phyloP scores from a whole-genome alignment of 2,888 invertebrate species.

The Chrysolina americana region DNA sequence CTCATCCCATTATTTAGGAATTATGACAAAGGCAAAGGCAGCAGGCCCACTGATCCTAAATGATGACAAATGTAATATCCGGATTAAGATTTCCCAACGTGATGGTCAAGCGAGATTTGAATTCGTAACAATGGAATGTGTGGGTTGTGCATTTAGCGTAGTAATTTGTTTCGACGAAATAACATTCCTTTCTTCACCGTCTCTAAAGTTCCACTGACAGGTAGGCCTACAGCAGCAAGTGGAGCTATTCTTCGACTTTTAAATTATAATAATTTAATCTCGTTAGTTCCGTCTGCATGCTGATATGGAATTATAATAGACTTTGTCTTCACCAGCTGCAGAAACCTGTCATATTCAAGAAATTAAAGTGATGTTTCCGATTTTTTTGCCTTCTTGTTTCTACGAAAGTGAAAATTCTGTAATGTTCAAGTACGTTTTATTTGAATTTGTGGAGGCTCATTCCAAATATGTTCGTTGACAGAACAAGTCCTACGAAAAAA shows the following conservation, averaged over 20 bases:
- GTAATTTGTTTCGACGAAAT: slow-evolving; percentile 1
- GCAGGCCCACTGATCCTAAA: background rate
- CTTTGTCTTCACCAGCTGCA: too few species aligned
- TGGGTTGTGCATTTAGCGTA: slow-evolving; percentile 24
- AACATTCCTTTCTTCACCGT: slow-evolving; percentile 10
- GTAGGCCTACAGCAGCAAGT: slow-evolving; percentile 14
- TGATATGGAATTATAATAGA: background rate
- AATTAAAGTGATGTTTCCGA: too few species aligned
- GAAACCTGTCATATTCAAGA: too few species aligned
- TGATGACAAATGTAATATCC: slow-evolving; percentile 18
- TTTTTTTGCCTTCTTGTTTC: too few species aligned
- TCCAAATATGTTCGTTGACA: too few species aligned
- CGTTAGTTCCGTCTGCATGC: background rate
- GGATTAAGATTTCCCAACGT: background rate
- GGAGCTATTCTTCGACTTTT: background rate
- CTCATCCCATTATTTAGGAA: background rate
- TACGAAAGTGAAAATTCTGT: too few species aligned
- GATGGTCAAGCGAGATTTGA: slow-evolving; percentile 18
- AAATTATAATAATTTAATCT: slow-evolving; percentile 11
- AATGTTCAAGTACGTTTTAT: too few species aligned
- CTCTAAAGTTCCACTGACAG: background rate
- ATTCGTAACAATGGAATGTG: slow-evolving; percentile 24
- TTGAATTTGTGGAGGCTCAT: too few species aligned
- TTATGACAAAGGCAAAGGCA: background rate
- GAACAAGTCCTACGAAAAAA: too few species aligned